These are phyloP conservation scores for Scaptomyza tumidula DNA, from an alignment of 2,888 invertebrate species.

Conservation along the genomic window DNA sequence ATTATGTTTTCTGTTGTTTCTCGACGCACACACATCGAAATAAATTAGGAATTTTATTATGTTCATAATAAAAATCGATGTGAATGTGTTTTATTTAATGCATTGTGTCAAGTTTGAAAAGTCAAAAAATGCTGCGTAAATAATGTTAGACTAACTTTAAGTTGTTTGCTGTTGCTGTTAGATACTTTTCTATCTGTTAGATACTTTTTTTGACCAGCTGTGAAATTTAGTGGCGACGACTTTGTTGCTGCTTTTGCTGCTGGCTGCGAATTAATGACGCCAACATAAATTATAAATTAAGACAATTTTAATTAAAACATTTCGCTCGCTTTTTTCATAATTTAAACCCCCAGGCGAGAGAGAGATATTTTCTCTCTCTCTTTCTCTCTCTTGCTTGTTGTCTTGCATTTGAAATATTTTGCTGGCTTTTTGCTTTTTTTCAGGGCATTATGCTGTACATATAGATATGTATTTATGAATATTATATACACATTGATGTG, in stretches of 20 bases:
- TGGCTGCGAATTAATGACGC: slow-evolving; percentile 71
- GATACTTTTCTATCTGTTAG: slow-evolving; percentile 57
- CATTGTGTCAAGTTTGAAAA: slow-evolving; percentile 15
- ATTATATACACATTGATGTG: slow-evolving; percentile 37
- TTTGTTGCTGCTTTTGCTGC: slow-evolving; percentile 34
- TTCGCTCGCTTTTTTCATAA: slow-evolving; percentile 42
- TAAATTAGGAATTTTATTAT: not conserved
- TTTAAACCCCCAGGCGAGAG: not conserved
- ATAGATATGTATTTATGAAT: slow-evolving; percentile 30
- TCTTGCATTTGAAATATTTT: slow-evolving; percentile 30
- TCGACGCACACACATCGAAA: slow-evolving; percentile 5
- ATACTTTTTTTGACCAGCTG: slow-evolving; percentile 68
- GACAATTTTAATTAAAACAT: slow-evolving; percentile 78
- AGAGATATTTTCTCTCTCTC: not conserved
- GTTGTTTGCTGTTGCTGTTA: slow-evolving; percentile 14
- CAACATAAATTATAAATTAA: slow-evolving; percentile 77
- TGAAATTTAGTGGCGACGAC: slow-evolving; percentile 62
- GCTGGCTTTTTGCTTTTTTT: slow-evolving; percentile 33
- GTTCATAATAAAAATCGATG: slow-evolving; percentile 33
- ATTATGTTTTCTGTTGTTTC: slow-evolving; percentile 2
- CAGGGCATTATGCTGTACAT: slow-evolving; percentile 32
- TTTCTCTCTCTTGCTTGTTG: slow-evolving; percentile 10
- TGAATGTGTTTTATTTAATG: slow-evolving; percentile 40
- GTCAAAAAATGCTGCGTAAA: slow-evolving; percentile 46
- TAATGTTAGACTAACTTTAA: slow-evolving; percentile 5